phyloP scores from a whole-genome alignment of 2,113 vertebrate genomes.

The Gorsachius goisagi region DNA sequence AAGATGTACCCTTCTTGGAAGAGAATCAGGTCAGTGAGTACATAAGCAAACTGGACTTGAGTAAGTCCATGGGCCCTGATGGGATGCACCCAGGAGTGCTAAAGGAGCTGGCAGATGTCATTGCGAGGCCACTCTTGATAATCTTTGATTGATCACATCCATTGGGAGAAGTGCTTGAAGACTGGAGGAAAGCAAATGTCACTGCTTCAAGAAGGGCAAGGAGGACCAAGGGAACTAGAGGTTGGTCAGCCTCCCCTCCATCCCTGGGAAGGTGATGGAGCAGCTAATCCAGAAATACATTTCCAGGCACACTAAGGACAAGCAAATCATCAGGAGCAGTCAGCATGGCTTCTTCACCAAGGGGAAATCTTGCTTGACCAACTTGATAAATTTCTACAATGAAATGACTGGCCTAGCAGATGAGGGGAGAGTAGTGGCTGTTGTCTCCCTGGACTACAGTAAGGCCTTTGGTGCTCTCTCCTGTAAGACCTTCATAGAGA shows the following conservation, averaged over 20 bases:
- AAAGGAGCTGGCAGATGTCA: background rate
- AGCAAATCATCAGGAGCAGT: background rate
- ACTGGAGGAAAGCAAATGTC: background rate
- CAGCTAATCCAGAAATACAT: background rate
- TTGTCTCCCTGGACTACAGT: background rate
- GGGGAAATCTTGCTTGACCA: background rate
- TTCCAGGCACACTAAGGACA: background rate
- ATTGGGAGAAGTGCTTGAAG: rapidly evolving
- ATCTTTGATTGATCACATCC: background rate
- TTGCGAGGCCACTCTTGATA: background rate
- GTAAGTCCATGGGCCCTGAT: background rate
- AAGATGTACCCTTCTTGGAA: background rate
- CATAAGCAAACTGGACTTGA: background rate
- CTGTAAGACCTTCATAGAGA: background rate
- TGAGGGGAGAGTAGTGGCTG: background rate
- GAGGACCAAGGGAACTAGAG: background rate
- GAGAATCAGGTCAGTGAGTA: background rate
- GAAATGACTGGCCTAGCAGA: background rate
- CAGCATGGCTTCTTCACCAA: background rate
- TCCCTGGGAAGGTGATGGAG: background rate
- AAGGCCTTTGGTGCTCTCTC: background rate
- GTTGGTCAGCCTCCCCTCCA: background rate
- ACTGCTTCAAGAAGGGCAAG: background rate
- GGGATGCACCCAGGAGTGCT: background rate
- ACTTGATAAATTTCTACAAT: background rate